A percentile compares a stretch with the other conserved stretches of the same genome.
phyloP scores from a whole-genome alignment of 2,797 vertebrate genomes.

The Chiloscyllium punctatum region DNA sequence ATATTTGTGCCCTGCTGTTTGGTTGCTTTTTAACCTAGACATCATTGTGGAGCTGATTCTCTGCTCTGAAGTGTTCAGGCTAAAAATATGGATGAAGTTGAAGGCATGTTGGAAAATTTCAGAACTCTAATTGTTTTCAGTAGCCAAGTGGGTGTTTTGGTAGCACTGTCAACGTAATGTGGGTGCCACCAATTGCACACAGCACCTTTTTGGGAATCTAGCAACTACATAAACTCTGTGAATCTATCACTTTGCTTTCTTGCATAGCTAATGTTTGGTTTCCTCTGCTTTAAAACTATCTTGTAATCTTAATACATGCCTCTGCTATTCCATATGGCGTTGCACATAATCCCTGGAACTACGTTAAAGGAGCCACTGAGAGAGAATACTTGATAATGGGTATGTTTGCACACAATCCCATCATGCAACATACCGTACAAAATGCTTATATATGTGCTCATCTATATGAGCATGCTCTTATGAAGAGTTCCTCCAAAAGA shows the following conservation, averaged over 20 bases:
- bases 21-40: neutral
- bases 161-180: neutral
- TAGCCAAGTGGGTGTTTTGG: neutral
- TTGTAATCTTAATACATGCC: no score
- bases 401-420: neutral
- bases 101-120: neutral
- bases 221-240: neutral
- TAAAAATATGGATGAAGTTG: neutral
- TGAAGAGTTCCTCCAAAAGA: neutral
- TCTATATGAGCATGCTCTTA: neutral
- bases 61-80: neutral
- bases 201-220: neutral
- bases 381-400: neutral
- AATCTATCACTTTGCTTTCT: neutral
- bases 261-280: neutral
- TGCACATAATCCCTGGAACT: neutral
- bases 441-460: neutral
- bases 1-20: neutral
- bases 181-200: neutral
- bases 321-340: neutral
- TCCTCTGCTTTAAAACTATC: neutral
- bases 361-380: neutral
- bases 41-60: neutral
- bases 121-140: neutral
- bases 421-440: neutral